phyloP scores from a whole-genome alignment of 2,888 invertebrate genomes.

The Mamestra brassicae region DNA sequence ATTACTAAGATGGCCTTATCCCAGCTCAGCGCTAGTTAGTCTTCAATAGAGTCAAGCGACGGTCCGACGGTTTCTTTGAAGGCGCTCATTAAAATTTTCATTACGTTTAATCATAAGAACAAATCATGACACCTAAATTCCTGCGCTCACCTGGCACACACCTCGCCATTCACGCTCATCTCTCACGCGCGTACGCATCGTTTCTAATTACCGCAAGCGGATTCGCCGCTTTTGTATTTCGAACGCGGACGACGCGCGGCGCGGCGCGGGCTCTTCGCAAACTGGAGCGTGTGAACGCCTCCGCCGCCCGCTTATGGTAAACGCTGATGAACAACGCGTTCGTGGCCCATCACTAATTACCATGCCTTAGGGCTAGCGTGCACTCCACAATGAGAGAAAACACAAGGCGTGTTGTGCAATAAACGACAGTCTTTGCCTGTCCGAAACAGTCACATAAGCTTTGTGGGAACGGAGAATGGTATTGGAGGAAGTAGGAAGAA shows the following conservation, averaged over 20 bases:
- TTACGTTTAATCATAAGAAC: slow-evolving; percentile 45
- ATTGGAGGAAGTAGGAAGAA: slow-evolving; percentile 29
- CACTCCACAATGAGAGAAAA: slow-evolving; percentile 49
- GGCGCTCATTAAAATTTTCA: slow-evolving; percentile 51
- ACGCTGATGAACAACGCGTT: slow-evolving; percentile 71
- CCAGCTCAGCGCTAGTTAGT: slow-evolving; percentile 17
- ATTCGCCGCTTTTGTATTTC: slow-evolving; percentile 67
- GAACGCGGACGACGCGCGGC: slow-evolving; percentile 59
- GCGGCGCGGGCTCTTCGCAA: slow-evolving; percentile 66
- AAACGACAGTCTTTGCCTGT: slow-evolving; percentile 26
- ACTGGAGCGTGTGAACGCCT: slow-evolving; percentile 81
- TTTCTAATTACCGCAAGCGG: slow-evolving; percentile 67
- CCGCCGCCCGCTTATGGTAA: slow-evolving; percentile 68
- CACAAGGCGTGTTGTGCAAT: slow-evolving; percentile 33
- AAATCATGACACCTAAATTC: slow-evolving; percentile 53
- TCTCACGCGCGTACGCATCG: slow-evolving; percentile 57
- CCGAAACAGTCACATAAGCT: slow-evolving; percentile 40
- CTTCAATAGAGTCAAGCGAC: slow-evolving; percentile 17
- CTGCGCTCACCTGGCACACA: slow-evolving; percentile 46
- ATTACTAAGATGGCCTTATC: slow-evolving; percentile 43
- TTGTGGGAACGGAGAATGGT: slow-evolving; percentile 19
- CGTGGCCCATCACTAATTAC: slow-evolving; percentile 73
- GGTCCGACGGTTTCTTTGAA: slow-evolving; percentile 31
- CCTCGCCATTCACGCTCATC: slow-evolving; percentile 59
- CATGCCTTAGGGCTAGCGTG: slow-evolving; percentile 59